These are phyloP conservation scores for Lordiphosa collinella DNA, from an alignment of 1,140 invertebrate genomes.

Conservation along the genomic window DNA sequence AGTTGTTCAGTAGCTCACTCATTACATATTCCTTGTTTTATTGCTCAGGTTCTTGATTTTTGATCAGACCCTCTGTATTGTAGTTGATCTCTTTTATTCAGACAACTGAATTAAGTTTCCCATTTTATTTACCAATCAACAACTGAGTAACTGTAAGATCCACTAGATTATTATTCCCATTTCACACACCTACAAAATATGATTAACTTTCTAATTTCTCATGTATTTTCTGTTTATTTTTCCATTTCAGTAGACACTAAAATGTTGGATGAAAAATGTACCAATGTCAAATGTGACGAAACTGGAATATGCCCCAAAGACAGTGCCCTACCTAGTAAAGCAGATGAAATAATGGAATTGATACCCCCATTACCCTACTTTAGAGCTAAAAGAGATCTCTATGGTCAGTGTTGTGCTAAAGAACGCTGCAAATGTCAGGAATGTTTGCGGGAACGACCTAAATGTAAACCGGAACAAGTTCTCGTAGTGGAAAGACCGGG, in stretches of 20 bases:
- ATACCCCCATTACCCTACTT: not conserved
- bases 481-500: slow-evolving; percentile 27
- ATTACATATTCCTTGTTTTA: no score
- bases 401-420: not conserved
- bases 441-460: not conserved
- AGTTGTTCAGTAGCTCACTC: no score
- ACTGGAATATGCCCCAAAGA: slow-evolving; percentile 1
- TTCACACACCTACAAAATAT: no score
- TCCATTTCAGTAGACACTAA: not conserved
- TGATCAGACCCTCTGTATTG: no score
- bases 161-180: no score
- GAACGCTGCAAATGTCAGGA: not conserved
- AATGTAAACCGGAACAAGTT: slow-evolving; percentile 25
- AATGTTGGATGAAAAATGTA: not conserved
- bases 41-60: no score
- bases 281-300: not conserved
- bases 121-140: no score
- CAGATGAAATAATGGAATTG: not conserved
- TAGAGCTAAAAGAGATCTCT: not conserved
- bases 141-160: no score
- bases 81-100: no score
- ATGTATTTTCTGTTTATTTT: not conserved
- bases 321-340: not conserved
- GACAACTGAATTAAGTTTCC: no score
- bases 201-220: no score